Base-by-base conservation (phyloP, 2,797 vertebrate genomes). In the Erethizon dorsatum region DNA sequence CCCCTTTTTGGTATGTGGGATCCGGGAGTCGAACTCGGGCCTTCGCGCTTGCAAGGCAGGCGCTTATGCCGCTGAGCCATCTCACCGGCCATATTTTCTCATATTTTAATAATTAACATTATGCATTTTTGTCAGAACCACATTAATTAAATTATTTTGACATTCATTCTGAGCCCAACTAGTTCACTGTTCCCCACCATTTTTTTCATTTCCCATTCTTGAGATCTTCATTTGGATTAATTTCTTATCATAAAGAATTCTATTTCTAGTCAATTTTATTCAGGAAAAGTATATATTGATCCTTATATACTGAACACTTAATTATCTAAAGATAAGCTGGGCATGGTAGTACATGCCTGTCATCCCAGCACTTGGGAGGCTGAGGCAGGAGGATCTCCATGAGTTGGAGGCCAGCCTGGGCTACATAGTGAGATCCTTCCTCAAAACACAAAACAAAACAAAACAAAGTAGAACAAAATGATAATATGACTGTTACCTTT, bases 91-190 rank as follows among this genome's bases (percentile, higher is more conserved):
- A n/a, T 92, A 79, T 94, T 87, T 95, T 94, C 63, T 89, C 67
- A 90, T 84, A 77, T 88, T 71, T 96, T 41, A 95, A 90, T 65
- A 96, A 80, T 65, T 88, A 94, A 79, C 5, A 82, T 45, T 94
- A 95, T 89, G 1, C 41, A 77, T 20, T 95, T 54, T 83, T 94
- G 13, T 96, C 24, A 69, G 75, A 93, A 93, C 69, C 15, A 84
- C 10, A 92, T 83, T 73, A 84, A 92, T 92, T 82, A 59, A 80
- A 85, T 77, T 80, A 90, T 45, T 83, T 45, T 90, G 86, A 88
- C 65, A 94, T 71, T 96, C 83, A 92, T 54, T 56, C 47, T 56
- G 45, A 94, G 37, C n/a, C 47, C 63, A 78, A 41, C 17, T 91
- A 26, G 37, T 85, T 94, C 14, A 88, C 20, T 67, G 75, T 12